phyloP scores from a whole-genome alignment of 2,797 vertebrate genomes.

The Mycteria americana region DNA sequence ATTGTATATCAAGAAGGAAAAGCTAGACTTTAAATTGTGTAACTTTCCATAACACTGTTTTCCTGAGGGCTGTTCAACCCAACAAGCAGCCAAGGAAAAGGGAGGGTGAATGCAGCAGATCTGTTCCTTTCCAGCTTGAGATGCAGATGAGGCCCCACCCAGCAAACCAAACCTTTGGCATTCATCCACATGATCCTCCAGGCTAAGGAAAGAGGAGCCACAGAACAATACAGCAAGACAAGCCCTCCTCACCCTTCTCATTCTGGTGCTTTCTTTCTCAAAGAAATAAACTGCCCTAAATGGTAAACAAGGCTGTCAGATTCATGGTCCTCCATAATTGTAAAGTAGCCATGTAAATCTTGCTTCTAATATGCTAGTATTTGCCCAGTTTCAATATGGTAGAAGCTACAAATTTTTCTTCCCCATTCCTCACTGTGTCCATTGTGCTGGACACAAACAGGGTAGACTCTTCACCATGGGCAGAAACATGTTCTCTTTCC shows the following conservation, averaged over 20 bases:
- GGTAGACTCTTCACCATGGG: neutral
- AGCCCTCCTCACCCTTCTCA: neutral
- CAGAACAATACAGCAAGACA: neutral
- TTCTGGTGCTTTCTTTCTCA: neutral
- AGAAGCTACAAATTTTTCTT: neutral
- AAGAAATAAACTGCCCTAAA: neutral
- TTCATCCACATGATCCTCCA: neutral
- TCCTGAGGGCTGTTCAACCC: constrained; percentile 23
- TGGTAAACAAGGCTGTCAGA: neutral
- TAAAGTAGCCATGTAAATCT: neutral
- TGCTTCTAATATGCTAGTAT: neutral
- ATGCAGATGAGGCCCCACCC: constrained; percentile 36
- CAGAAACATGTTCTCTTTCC: neutral
- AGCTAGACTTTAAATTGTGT: constrained; percentile 19
- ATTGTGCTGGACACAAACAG: neutral
- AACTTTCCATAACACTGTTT: constrained; percentile 49
- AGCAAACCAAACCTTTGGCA: constrained; percentile 28
- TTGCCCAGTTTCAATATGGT: neutral
- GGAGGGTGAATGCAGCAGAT: neutral
- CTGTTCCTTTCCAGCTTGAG: constrained; percentile 2
- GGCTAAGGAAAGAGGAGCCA: neutral
- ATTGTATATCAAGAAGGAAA: constrained; percentile 20
- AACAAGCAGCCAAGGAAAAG: constrained; percentile 12
- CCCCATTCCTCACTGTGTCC: neutral
- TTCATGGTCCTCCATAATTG: neutral